Evolutionary conservation across 2,888 invertebrate genomes (phyloP).

Genomic region (Myathropa florea): DNA sequence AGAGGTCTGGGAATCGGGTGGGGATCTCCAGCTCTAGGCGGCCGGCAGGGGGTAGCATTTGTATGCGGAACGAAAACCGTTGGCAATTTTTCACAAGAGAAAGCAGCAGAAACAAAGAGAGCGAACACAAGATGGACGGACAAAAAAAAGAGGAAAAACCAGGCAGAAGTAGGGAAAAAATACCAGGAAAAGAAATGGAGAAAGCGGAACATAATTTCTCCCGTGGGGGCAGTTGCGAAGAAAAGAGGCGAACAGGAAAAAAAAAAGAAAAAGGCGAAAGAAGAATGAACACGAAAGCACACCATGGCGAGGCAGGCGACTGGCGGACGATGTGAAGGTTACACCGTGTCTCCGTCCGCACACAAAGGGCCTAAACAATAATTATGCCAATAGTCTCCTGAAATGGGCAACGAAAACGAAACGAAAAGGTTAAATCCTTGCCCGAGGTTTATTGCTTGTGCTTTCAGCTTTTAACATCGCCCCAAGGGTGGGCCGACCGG

Average conservation of each 20-base stretch:
- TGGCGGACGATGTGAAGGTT: conserved; percentile 36
- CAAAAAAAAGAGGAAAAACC: background rate
- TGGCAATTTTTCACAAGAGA: conserved; percentile 64
- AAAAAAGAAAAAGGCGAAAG: background rate
- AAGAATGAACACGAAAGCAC: background rate
- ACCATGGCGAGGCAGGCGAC: conserved; percentile 31
- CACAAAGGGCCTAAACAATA: conserved; percentile 61
- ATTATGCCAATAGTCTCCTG: conserved; percentile 61
- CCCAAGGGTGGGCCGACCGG: background rate
- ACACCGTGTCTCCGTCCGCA: conserved; percentile 38
- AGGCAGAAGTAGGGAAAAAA: conserved; percentile 22
- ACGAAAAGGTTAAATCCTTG: conserved; percentile 66
- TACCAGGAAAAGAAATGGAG: background rate
- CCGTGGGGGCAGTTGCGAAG: conserved; percentile 60
- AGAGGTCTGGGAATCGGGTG: background rate
- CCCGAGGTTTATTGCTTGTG: conserved; percentile 64
- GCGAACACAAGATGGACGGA: background rate
- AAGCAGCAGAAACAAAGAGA: conserved; percentile 38
- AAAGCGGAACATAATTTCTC: conserved; percentile 58
- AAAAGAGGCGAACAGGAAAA: background rate
- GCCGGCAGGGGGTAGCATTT: conserved; percentile 36
- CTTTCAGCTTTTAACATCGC: conserved; percentile 17
- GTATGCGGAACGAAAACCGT: conserved; percentile 61
- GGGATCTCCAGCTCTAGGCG: background rate
- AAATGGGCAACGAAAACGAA: conserved; percentile 3